A percentile compares a stretch with the other conserved stretches of the same genome.
Evolutionary conservation across 1,140 invertebrate species (phyloP).

Genomic region (Achatina immaculata): DNA sequence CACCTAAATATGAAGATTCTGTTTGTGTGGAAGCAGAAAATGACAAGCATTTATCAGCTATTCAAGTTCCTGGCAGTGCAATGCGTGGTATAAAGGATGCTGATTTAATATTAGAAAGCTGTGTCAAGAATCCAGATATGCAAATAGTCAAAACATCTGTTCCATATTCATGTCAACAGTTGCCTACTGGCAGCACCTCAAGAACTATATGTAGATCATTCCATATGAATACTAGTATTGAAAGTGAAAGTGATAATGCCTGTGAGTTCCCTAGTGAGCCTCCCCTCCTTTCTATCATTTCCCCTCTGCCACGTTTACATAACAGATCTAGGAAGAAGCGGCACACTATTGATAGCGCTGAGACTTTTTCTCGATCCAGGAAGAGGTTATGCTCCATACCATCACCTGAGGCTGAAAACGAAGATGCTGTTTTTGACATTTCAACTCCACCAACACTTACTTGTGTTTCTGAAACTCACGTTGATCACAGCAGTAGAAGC

Average conservation of each 20-base stretch:
- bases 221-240: neutral
- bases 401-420: neutral
- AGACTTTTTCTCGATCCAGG: constrained; percentile 13
- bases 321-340: constrained; percentile 7
- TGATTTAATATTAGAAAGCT: neutral
- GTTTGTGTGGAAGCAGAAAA: neutral
- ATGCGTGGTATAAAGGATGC: neutral
- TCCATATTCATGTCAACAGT: neutral
- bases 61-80: neutral
- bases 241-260: neutral
- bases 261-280: neutral
- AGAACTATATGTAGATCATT: neutral
- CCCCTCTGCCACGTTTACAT: neutral
- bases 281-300: neutral
- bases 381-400: neutral
- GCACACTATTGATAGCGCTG: constrained; percentile 41
- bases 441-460: constrained; percentile 1
- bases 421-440: neutral
- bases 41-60: neutral
- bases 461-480: constrained; percentile 6
- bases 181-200: neutral
- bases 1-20: neutral
- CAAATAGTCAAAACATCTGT: neutral
- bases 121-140: neutral
- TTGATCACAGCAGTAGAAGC: neutral